These are phyloP conservation scores for Synodontis membranacea DNA, from an alignment of 2,113 vertebrate species.

Conservation along the genomic window DNA sequence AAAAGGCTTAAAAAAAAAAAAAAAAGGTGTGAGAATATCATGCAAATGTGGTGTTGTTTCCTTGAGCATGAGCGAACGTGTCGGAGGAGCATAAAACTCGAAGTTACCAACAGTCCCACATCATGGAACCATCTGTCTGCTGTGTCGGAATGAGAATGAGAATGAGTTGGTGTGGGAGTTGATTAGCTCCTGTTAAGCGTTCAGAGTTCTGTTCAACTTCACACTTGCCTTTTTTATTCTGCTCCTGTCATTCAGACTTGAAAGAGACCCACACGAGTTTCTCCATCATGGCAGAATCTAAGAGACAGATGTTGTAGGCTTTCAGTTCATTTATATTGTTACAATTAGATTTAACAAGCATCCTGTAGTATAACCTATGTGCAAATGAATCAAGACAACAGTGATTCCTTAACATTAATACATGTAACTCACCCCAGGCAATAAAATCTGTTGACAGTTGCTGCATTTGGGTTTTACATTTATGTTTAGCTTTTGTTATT, in stretches of 20 bases:
- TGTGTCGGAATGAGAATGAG: background rate
- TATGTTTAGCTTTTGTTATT: too few species aligned
- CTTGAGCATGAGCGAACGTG: conserved; percentile 13
- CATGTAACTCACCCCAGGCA: too few species aligned
- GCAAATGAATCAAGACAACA: background rate
- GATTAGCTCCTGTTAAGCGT: background rate
- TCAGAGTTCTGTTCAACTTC: too few species aligned
- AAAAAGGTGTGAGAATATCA: background rate
- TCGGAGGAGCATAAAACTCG: background rate
- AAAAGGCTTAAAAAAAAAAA: background rate
- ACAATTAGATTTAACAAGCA: background rate
- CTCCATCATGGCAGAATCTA: background rate
- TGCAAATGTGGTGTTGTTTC: conserved; percentile 6
- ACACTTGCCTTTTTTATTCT: background rate
- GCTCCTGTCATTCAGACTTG: background rate
- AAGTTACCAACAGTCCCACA: background rate
- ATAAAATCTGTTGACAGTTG: too few species aligned
- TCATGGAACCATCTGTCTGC: conserved; percentile 17
- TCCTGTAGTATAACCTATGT: background rate
- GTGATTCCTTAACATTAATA: background rate
- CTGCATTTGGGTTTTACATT: too few species aligned
- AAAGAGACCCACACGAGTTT: background rate
- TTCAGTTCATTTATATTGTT: conserved; percentile 1
- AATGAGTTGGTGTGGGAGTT: background rate
- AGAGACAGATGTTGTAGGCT: background rate